Evolutionary conservation across 2,888 invertebrate genomes (phyloP), one percentile per base, ranked within the genome.

Genomic region (Trichacis sp.): DNA sequence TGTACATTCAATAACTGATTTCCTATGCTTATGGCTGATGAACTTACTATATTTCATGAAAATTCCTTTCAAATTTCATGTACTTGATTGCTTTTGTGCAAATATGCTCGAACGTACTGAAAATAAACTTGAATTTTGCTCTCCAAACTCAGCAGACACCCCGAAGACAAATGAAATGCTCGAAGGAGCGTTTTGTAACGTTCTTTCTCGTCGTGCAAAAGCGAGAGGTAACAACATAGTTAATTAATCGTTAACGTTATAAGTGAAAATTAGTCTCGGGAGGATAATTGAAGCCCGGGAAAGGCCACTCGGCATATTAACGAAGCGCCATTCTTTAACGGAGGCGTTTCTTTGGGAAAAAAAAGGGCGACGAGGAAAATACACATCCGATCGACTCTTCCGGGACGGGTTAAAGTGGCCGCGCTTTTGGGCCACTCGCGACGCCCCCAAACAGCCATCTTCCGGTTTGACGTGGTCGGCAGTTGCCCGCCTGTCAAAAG

Each of bases 261-360:
- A 74, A 72, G 73, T 61, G 76, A 75, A 79, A 81, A 81, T 78
- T 79, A 76, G 76, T 77, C 77, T 72, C 74, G 71, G 72, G 75
- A 74, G 77, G 75, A 76, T 81, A 81, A 81, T 81, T 81, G 78
- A 81, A 81, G 73, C 65, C 68, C 64, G 68, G 59, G 71, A 61
- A 55, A 69, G 65, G 63, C 58, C 46, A 64, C 70, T 69, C 59
- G 63, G 81, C 79, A 81, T 82, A 78, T 78, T 75, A 79, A 82
- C 69, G 66, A 73, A 57, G 47, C 33, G 49, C 36, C 2, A 5
- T 14, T 53, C 20, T 60, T 29, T 12, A 24, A 12, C 40, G n/a
- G 15, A 24, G 4, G 40, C 40, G 14, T 5, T 15, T 40, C 15
- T 15, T 12, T 8, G 15, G 9, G 24, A 24, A 3, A 3, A 24